Evolutionary conservation across 2,888 invertebrate species (phyloP).

Genomic region (Mythimna impura): DNA sequence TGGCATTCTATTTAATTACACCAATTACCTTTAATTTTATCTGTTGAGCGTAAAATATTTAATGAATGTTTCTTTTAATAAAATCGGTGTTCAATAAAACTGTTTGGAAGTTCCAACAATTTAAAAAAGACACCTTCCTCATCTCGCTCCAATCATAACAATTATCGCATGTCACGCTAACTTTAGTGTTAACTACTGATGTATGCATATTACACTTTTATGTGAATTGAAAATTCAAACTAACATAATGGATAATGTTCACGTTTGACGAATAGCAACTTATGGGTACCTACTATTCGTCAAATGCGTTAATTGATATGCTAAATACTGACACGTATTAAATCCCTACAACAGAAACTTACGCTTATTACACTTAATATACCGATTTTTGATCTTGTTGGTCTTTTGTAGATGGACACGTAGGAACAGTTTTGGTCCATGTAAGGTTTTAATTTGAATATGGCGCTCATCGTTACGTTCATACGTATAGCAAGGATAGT

Average conservation of each 20-base stretch:
- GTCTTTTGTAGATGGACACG: conserved; percentile 16
- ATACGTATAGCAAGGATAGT: conserved; percentile 69
- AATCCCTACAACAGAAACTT: conserved; percentile 13
- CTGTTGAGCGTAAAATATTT: background rate
- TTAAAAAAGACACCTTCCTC: background rate
- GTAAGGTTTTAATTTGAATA: conserved; percentile 56
- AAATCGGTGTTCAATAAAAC: background rate
- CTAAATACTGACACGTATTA: conserved; percentile 16
- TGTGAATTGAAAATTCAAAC: conserved; percentile 41
- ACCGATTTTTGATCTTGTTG: conserved; percentile 20
- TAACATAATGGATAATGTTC: conserved; percentile 22
- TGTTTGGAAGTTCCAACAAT: background rate
- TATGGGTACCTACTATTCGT: too few species aligned
- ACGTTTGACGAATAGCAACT: conserved; percentile 23
- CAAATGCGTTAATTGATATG: conserved; percentile 16
- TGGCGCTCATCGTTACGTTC: conserved; percentile 61
- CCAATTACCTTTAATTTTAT: background rate
- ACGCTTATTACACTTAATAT: background rate
- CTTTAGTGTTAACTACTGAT: conserved; percentile 1
- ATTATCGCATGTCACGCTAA: background rate
- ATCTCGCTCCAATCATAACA: conserved; percentile 3
- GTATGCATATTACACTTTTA: conserved; percentile 5
- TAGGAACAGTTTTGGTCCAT: conserved; percentile 30
- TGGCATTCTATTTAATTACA: background rate
- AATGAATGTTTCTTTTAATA: conserved; percentile 1